Percentiles rank a stretch among this genome's conserved stretches.
phyloP scores from a whole-genome alignment of 2,113 vertebrate species.

The Aleadryas rufinucha region DNA sequence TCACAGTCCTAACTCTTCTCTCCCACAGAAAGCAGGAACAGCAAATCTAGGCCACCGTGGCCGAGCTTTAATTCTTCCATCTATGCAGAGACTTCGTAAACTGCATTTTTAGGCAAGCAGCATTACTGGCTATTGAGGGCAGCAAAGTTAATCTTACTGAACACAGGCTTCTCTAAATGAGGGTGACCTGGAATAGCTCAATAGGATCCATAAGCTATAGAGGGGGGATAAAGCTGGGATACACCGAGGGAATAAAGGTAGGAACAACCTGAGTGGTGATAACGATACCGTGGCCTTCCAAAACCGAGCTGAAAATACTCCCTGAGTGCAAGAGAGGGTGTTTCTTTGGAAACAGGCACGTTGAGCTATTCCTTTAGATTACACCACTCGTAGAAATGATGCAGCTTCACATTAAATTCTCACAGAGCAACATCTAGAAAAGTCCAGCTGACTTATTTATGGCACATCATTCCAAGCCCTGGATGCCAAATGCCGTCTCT shows the following conservation, averaged over 20 bases:
- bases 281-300: neutral
- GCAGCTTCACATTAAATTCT: neutral
- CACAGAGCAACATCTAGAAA: neutral
- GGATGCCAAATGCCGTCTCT: neutral
- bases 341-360: neutral
- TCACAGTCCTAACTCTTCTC: neutral
- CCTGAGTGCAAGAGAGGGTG: neutral
- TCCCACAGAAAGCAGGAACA: neutral
- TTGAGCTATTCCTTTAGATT: neutral
- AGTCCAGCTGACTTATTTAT: neutral
- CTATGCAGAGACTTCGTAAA: slow-evolving; percentile 21
- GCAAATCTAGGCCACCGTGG: neutral
- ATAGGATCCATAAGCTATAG: neutral
- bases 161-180: neutral
- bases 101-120: neutral
- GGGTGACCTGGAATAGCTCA: neutral
- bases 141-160: slow-evolving; percentile 20
- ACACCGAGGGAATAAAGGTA: neutral
- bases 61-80: neutral
- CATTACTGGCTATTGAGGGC: neutral
- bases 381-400: neutral
- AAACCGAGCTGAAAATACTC: neutral
- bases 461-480: neutral
- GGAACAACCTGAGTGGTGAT: neutral
- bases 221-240: neutral